Percentiles rank a stretch among this genome's conserved stretches.
Conservation (phyloP, 2,888 invertebrate species). For the Fragum sueziense region DNA sequence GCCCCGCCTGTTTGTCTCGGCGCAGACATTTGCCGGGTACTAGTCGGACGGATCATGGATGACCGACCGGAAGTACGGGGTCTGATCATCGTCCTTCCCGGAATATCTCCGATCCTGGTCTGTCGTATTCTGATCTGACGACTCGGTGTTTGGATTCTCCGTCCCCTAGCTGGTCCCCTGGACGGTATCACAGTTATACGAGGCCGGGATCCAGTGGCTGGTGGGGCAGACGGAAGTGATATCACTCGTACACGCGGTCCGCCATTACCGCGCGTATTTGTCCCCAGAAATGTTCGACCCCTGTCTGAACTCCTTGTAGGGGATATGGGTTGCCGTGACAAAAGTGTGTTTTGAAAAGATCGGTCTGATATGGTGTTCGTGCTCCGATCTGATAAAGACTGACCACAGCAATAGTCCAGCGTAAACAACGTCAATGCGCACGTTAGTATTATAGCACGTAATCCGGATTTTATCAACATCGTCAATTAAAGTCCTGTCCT, state of each 20-base stretch:
- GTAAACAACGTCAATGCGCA: background rate
- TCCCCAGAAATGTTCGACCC: background rate
- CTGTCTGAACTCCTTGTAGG: background rate
- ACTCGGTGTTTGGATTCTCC: background rate
- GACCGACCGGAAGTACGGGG: background rate
- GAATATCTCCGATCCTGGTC: background rate
- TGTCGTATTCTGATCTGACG: background rate
- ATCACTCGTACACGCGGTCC: background rate
- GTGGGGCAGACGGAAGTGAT: background rate
- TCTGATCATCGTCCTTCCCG: background rate
- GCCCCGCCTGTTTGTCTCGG: background rate
- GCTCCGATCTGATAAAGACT: constrained; percentile 6
- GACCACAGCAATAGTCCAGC: constrained; percentile 9
- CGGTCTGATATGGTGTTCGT: background rate
- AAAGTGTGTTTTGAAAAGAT: constrained; percentile 2
- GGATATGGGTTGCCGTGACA: background rate
- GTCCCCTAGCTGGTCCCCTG: background rate
- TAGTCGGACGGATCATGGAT: background rate
- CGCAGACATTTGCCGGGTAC: background rate
- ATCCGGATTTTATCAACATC: background rate
- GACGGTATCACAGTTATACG: background rate
- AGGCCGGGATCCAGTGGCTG: background rate
- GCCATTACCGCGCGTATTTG: background rate
- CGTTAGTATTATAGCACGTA: background rate
- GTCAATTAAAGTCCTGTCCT: background rate